A percentile compares a stretch with the other conserved stretches of the same genome.
These are phyloP conservation scores for Hirundo rustica DNA, from an alignment of 2,797 vertebrate genomes.

Conservation along the genomic window DNA sequence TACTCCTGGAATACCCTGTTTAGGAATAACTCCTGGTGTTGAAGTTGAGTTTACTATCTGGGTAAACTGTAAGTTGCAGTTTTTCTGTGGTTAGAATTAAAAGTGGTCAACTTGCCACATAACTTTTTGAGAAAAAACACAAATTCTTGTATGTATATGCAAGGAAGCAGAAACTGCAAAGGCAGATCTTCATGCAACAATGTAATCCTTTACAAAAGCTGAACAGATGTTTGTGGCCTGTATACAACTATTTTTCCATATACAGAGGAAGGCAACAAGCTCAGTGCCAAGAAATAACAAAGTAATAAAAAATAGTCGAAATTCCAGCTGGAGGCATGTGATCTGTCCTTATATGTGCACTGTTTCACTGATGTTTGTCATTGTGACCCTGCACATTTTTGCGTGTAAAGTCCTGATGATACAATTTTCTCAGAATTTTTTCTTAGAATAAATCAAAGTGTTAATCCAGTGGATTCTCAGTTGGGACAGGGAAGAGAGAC, in stretches of 20 bases:
- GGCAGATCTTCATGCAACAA: background rate
- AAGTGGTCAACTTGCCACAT: background rate
- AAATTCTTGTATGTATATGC: background rate
- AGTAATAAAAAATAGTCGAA: background rate
- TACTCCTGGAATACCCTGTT: background rate
- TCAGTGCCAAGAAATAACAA: background rate
- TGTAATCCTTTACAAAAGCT: background rate
- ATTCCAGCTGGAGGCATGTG: slow-evolving; percentile 1
- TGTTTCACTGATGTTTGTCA: background rate
- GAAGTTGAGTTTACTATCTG: background rate
- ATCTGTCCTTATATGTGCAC: background rate
- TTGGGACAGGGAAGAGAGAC: background rate
- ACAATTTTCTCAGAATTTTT: background rate
- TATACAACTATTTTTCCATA: slow-evolving; percentile 25
- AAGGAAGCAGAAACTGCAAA: background rate
- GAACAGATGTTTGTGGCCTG: slow-evolving; percentile 10
- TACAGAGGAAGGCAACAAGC: background rate
- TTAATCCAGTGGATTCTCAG: background rate
- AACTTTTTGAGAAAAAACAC: background rate
- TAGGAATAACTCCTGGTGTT: background rate
- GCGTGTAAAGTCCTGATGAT: background rate
- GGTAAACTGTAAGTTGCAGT: background rate
- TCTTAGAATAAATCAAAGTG: background rate
- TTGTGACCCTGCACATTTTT: background rate
- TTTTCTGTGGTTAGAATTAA: background rate